These are phyloP conservation scores for Glyphotaelius pellucidus DNA, from an alignment of 2,888 invertebrate genomes.

Conservation along the genomic window DNA sequence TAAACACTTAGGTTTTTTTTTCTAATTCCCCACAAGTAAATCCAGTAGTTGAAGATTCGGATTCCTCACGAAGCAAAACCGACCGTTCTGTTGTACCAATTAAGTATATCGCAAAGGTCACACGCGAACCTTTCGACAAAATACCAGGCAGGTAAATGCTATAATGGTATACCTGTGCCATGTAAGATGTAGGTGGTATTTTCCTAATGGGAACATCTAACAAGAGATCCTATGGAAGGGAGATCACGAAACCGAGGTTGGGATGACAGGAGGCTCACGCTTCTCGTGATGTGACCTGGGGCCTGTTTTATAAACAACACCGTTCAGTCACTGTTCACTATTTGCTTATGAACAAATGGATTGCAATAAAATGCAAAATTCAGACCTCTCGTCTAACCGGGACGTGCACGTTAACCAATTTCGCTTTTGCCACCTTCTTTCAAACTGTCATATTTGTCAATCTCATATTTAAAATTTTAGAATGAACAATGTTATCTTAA, in stretches of 20 bases:
- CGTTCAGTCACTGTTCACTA: neutral
- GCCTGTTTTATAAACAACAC: neutral
- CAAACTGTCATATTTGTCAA: too few relatives aligned
- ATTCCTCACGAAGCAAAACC: neutral
- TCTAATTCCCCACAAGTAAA: neutral
- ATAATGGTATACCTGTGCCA: neutral
- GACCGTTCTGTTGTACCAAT: neutral
- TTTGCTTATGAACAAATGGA: neutral
- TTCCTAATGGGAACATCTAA: conserved; percentile 23
- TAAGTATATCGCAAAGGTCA: neutral
- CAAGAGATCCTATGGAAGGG: conserved; percentile 18
- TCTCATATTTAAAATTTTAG: too few relatives aligned
- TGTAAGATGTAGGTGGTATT: neutral
- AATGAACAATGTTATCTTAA: too few relatives aligned
- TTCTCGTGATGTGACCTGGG: neutral
- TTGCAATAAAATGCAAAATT: neutral
- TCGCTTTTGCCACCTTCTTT: too few relatives aligned
- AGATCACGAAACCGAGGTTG: conserved; percentile 5
- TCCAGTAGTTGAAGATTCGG: neutral
- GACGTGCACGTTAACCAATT: too few relatives aligned
- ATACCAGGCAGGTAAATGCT: neutral
- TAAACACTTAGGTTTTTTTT: neutral
- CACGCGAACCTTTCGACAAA: neutral
- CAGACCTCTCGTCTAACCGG: too few relatives aligned
- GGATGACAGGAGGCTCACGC: conserved; percentile 16